phyloP scores from a whole-genome alignment of 2,797 vertebrate genomes.

The Gobio occitaniae region DNA sequence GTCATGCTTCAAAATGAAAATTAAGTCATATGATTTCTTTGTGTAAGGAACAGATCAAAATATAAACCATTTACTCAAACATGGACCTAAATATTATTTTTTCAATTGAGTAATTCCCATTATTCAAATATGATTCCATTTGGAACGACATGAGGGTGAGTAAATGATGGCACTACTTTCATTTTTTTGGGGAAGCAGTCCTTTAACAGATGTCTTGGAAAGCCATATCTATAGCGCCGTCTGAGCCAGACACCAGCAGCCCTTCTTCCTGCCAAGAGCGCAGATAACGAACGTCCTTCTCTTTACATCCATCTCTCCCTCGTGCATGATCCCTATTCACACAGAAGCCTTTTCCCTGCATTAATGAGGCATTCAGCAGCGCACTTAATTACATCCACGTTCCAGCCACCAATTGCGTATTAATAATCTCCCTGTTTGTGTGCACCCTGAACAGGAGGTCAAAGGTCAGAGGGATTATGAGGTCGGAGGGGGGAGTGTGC shows the following conservation, averaged over 20 bases:
- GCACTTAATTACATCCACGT: conserved; percentile 32
- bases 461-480: conserved; percentile 44
- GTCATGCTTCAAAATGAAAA: not conserved
- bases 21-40: too few relatives aligned
- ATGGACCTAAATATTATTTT: not conserved
- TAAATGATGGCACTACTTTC: not conserved
- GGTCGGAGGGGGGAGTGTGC: conserved; percentile 39
- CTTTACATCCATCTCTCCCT: conserved; percentile 17
- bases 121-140: not conserved
- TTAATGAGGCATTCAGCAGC: conserved; percentile 40
- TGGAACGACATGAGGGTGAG: not conserved
- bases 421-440: conserved; percentile 39
- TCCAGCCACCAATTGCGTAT: not conserved
- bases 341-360: conserved; percentile 7
- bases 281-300: conserved; percentile 32
- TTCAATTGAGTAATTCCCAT: not conserved
- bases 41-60: too few relatives aligned
- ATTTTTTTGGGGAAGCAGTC: not conserved
- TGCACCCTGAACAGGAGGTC: conserved; percentile 14
- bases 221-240: not conserved
- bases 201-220: conserved; percentile 2
- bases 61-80: too few relatives aligned
- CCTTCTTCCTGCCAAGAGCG: conserved; percentile 22
- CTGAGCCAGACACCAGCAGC: conserved; percentile 21
- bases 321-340: conserved; percentile 9